Evolutionary conservation across 2,888 invertebrate species (phyloP).

Genomic region (Cephus rjabovi): DNA sequence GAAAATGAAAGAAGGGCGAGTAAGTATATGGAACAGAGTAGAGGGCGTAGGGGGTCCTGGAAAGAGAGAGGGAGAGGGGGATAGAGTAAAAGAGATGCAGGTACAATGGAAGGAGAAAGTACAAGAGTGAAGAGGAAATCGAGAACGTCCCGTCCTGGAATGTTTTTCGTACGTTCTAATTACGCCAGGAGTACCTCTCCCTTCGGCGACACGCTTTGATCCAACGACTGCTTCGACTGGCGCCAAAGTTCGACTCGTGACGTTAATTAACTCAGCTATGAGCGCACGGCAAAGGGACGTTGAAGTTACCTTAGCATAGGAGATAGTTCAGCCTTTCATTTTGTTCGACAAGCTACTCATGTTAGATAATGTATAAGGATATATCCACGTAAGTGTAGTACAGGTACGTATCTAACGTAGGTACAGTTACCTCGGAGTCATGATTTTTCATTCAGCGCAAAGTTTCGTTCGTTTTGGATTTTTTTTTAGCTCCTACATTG

Average conservation of each 20-base stretch:
- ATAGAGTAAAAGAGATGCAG: neutral
- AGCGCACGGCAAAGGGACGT: conserved; percentile 30
- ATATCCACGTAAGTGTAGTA: neutral
- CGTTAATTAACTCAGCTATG: conserved; percentile 34
- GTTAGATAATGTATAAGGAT: neutral
- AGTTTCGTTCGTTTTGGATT: neutral
- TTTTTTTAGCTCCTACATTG: neutral
- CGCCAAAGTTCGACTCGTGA: conserved; percentile 19
- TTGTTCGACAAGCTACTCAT: neutral
- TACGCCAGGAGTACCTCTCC: neutral
- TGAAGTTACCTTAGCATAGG: neutral
- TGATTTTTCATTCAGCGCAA: neutral
- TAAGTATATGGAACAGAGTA: neutral
- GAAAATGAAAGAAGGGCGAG: neutral
- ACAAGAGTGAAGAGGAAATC: neutral
- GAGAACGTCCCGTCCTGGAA: conserved; percentile 4
- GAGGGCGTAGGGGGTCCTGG: neutral
- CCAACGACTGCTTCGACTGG: neutral
- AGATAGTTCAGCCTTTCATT: neutral
- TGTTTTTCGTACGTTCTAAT: conserved; percentile 6
- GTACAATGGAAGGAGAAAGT: neutral
- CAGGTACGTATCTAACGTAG: neutral
- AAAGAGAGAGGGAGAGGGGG: neutral
- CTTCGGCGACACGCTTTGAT: neutral
- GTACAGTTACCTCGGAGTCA: neutral